Evolutionary conservation across 2,888 invertebrate genomes (phyloP).

Genomic region (Coleophora flavipennella): DNA sequence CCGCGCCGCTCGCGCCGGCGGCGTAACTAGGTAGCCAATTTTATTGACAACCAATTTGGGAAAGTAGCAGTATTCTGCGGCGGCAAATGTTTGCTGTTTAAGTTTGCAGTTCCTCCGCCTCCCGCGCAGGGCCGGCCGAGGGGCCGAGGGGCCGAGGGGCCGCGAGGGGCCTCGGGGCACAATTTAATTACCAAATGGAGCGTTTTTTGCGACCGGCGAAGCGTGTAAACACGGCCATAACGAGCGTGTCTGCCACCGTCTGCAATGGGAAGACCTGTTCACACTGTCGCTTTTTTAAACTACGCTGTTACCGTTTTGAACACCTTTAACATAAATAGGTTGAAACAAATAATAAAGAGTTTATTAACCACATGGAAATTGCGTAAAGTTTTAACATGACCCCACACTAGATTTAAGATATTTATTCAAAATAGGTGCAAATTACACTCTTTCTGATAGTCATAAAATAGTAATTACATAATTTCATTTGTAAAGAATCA

Average conservation of each 20-base stretch:
- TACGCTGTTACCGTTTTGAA: no score
- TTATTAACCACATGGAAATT: no score
- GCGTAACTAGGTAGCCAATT: constrained; percentile 16
- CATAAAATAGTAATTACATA: no score
- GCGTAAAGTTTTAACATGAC: no score
- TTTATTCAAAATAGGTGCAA: no score
- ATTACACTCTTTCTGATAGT: no score
- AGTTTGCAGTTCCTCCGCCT: constrained; percentile 32
- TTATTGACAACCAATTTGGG: constrained; percentile 32
- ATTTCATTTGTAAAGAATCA: no score
- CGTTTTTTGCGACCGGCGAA: constrained; percentile 47
- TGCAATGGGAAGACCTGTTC: no score
- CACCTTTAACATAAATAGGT: no score
- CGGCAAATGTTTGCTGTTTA: constrained; percentile 40
- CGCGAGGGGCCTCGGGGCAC: constrained; percentile 29
- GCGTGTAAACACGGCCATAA: constrained; percentile 37
- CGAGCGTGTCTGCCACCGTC: constrained; percentile 16
- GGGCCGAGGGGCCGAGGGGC: constrained; percentile 32
- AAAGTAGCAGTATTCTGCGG: constrained; percentile 22
- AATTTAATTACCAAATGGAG: constrained; percentile 66
- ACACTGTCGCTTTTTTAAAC: no score
- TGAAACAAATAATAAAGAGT: no score
- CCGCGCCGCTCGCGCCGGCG: not conserved
- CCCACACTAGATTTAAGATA: no score
- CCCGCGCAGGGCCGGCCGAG: constrained; percentile 3